phyloP scores from a whole-genome alignment of 2,888 invertebrate species.

The Phengaris arion region DNA sequence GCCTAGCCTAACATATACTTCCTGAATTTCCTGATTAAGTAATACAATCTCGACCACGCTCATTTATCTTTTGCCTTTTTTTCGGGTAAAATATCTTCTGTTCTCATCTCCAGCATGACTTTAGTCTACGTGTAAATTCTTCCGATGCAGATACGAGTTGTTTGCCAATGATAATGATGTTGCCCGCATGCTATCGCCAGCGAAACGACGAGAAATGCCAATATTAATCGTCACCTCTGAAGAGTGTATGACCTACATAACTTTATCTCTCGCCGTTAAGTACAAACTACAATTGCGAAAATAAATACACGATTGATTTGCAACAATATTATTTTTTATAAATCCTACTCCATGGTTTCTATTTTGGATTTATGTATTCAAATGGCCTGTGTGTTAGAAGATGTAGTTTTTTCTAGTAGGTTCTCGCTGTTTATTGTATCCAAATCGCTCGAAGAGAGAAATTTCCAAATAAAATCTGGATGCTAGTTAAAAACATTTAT shows the following conservation, averaged over 20 bases:
- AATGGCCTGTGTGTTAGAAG: no score
- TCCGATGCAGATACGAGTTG: neutral
- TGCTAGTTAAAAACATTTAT: no score
- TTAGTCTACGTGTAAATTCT: no score
- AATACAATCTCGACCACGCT: no score
- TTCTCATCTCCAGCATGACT: no score
- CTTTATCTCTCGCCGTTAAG: constrained; percentile 1
- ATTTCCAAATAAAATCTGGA: neutral
- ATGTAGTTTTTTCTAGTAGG: no score
- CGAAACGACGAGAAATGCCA: neutral
- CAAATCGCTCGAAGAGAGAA: neutral
- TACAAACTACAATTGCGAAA: constrained; percentile 7
- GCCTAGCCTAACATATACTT: no score
- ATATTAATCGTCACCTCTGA: constrained; percentile 18
- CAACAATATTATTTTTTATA: neutral
- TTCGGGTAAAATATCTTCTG: no score
- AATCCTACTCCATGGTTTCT: neutral
- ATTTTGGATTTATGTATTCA: neutral
- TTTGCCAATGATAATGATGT: neutral
- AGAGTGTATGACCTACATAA: constrained; percentile 1
- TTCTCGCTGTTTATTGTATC: neutral
- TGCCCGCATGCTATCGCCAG: neutral
- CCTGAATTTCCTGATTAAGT: no score
- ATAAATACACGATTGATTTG: neutral
- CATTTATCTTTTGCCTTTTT: no score